A percentile compares a stretch with the other conserved stretches of the same genome.
Evolutionary conservation across 2,113 vertebrate genomes (phyloP).

Genomic region (Cranoglanis bouderius): DNA sequence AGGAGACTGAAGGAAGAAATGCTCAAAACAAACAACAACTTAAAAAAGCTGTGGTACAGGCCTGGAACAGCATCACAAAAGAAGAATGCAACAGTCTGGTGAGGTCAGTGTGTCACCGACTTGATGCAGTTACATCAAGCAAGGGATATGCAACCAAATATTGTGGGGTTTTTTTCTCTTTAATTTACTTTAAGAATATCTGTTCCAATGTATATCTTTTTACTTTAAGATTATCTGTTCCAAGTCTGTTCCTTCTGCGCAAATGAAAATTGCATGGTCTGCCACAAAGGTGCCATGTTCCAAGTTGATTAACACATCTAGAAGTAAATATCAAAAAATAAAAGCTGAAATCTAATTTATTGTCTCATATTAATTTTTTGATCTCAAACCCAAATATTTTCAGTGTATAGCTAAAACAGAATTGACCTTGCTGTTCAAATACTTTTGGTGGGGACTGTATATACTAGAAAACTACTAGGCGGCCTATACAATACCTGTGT

Average conservation of each 20-base stretch:
- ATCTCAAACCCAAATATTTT: not conserved
- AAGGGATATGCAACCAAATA: too few relatives aligned
- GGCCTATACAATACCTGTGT: not conserved
- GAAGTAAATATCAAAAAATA: not conserved
- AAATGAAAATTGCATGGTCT: not conserved
- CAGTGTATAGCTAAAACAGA: not conserved
- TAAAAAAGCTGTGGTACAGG: too few relatives aligned
- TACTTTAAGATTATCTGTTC: too few relatives aligned
- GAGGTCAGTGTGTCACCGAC: too few relatives aligned
- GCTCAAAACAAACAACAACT: too few relatives aligned
- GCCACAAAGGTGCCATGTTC: not conserved
- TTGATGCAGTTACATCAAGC: not conserved
- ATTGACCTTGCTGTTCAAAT: not conserved
- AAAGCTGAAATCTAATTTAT: not conserved
- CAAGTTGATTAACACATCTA: not conserved
- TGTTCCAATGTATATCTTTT: too few relatives aligned
- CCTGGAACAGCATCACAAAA: too few relatives aligned
- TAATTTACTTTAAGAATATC: too few relatives aligned
- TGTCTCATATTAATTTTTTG: not conserved
- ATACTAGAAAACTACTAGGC: not conserved
- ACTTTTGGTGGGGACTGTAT: not conserved
- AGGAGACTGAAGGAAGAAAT: too few relatives aligned
- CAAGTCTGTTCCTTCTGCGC: too few relatives aligned
- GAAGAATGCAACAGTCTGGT: too few relatives aligned
- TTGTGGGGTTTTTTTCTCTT: too few relatives aligned